Percentiles rank a stretch among this genome's conserved stretches.
These are phyloP conservation scores for Sardina pilchardus DNA, from an alignment of 2,113 vertebrate species.

Conservation along the genomic window DNA sequence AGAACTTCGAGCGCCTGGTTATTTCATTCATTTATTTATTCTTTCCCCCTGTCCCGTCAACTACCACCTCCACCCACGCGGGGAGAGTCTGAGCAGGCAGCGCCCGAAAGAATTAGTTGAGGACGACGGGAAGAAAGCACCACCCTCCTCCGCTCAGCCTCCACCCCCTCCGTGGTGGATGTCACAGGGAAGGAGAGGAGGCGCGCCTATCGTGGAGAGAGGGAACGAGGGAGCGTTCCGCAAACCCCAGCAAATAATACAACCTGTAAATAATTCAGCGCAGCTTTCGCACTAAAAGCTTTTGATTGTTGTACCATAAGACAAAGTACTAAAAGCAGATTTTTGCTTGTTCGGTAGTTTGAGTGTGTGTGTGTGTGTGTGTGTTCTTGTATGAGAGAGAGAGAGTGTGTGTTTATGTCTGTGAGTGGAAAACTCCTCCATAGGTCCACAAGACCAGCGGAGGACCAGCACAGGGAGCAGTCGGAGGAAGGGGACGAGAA, in stretches of 20 bases:
- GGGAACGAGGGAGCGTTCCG: constrained; percentile 60
- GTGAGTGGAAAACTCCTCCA: background rate
- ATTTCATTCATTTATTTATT: constrained; percentile 13
- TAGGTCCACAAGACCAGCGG: background rate
- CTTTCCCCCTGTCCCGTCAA: background rate
- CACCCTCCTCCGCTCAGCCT: constrained; percentile 30
- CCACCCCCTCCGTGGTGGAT: constrained; percentile 52
- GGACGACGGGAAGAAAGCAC: constrained; percentile 29
- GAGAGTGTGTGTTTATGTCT: background rate
- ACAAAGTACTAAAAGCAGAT: constrained; percentile 40
- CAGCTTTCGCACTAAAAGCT: constrained; percentile 76
- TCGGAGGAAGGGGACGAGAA: background rate
- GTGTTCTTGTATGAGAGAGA: background rate
- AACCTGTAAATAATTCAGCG: constrained; percentile 86
- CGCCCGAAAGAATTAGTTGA: constrained; percentile 63
- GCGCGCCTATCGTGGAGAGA: constrained; percentile 47
- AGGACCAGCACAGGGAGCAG: background rate
- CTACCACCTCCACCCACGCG: constrained; percentile 32
- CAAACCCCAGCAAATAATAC: constrained; percentile 63
- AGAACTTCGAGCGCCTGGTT: background rate
- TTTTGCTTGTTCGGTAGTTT: constrained; percentile 33
- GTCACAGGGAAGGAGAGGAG: constrained; percentile 35
- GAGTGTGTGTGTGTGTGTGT: constrained; percentile 18
- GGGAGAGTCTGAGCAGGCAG: constrained; percentile 62
- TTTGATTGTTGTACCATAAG: constrained; percentile 55